A percentile compares a stretch with the other conserved stretches of the same genome.
Evolutionary conservation across 2,888 invertebrate species (phyloP).

Genomic region (Melanostoma scalare): DNA sequence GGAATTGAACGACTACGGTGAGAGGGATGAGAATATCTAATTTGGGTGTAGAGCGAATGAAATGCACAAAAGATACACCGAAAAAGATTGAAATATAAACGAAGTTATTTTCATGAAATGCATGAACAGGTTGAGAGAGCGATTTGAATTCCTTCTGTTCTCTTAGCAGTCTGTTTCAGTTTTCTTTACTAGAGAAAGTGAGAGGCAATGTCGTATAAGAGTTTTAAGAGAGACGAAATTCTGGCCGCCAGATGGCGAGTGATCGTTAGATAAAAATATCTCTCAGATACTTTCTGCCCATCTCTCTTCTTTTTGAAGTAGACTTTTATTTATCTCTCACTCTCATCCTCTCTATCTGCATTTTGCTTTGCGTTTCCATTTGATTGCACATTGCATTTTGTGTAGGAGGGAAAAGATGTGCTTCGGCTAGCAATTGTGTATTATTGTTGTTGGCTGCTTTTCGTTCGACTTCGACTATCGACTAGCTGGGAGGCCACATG

Average conservation of each 20-base stretch:
- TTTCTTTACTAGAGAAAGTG: not conserved
- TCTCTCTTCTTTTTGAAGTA: not conserved
- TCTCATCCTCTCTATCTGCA: slow-evolving; percentile 1
- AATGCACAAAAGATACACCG: slow-evolving; percentile 39
- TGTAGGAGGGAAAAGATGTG: slow-evolving; percentile 5
- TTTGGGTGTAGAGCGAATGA: slow-evolving; percentile 54
- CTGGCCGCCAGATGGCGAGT: slow-evolving; percentile 52
- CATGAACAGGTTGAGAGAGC: slow-evolving; percentile 2
- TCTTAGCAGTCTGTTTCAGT: slow-evolving; percentile 25
- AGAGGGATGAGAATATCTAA: slow-evolving; percentile 56
- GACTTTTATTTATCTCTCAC: not conserved
- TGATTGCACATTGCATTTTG: slow-evolving; percentile 50
- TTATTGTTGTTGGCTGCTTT: slow-evolving; percentile 12
- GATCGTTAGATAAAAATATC: not conserved
- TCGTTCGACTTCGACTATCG: not conserved
- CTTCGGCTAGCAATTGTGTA: slow-evolving; percentile 9
- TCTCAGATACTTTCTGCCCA: slow-evolving; percentile 30
- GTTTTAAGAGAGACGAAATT: slow-evolving; percentile 17
- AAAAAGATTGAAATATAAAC: slow-evolving; percentile 11
- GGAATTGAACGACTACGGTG: slow-evolving; percentile 34
- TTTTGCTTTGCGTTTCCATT: slow-evolving; percentile 43
- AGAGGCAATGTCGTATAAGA: slow-evolving; percentile 53
- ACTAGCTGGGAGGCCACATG: slow-evolving; percentile 44
- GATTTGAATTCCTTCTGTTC: slow-evolving; percentile 50
- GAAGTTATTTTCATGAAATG: not conserved